These are phyloP conservation scores for Erebia aethiops DNA, from an alignment of 2,888 invertebrate species.

Conservation along the genomic window DNA sequence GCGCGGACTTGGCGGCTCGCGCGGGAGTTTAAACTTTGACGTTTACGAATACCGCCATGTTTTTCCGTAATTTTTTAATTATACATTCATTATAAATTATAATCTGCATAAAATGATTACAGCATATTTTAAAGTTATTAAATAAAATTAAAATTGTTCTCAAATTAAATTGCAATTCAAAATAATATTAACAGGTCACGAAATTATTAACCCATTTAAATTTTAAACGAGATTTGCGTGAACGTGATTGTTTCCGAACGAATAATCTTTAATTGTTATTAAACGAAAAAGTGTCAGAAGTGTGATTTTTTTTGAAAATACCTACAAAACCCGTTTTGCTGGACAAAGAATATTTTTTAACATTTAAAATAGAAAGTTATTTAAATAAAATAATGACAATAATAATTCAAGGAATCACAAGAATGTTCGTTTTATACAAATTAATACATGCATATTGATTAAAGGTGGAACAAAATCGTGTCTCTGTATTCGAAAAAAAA, in stretches of 20 bases:
- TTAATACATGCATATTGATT: background rate
- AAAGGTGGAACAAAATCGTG: background rate
- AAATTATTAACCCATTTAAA: conserved; percentile 14
- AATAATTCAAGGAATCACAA: background rate
- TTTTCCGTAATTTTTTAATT: conserved; percentile 4
- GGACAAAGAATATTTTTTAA: background rate
- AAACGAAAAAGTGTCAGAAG: background rate
- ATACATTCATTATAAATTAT: background rate
- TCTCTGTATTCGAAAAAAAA: background rate
- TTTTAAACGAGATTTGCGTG: conserved; percentile 10
- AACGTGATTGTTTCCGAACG: background rate
- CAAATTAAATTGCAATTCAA: conserved; percentile 6
- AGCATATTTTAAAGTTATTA: conserved; percentile 4
- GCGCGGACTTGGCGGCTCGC: conserved; percentile 44
- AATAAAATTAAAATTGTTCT: background rate
- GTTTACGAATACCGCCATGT: conserved; percentile 7
- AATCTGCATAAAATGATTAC: background rate
- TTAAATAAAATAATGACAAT: background rate
- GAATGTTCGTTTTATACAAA: background rate
- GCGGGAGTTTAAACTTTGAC: conserved; percentile 26
- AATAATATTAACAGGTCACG: conserved; percentile 14
- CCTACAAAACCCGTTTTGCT: background rate
- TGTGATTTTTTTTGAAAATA: background rate
- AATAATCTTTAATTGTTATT: background rate
- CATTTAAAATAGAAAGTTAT: background rate